A percentile compares a stretch with the other conserved stretches of the same genome.
Evolutionary conservation across 53 echinoderm and acorn worm genomes (phyloP).

Genomic region (Patiria pectinifera): DNA sequence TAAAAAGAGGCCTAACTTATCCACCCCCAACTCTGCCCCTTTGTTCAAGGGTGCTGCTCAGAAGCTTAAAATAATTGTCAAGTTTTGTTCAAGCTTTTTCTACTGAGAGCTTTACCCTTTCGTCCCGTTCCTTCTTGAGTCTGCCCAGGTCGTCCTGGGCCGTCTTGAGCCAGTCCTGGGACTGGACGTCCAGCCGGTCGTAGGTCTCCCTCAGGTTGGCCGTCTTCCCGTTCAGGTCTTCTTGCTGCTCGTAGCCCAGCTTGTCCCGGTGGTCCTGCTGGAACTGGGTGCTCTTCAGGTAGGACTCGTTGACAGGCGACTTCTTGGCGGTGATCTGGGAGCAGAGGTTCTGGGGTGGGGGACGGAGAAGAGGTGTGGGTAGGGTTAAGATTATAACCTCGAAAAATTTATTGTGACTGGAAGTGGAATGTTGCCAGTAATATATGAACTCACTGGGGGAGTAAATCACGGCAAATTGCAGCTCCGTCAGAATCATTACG

Average conservation of each 20-base stretch:
- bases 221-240: slow-evolving; percentile 74
- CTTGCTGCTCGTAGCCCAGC: slow-evolving; percentile 81
- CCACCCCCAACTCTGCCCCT: neutral
- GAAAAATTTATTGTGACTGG: too few relatives aligned
- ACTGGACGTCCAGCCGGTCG: slow-evolving; percentile 72
- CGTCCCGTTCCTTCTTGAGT: slow-evolving; percentile 82
- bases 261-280: slow-evolving; percentile 87
- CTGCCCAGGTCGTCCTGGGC: slow-evolving; percentile 78
- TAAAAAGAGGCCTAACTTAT: too few relatives aligned
- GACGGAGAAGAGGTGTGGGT: neutral
- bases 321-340: slow-evolving; percentile 81
- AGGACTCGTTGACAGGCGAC: slow-evolving; percentile 85
- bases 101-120: slow-evolving; percentile 68
- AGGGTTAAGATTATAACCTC: too few relatives aligned
- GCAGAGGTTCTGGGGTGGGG: slow-evolving; percentile 66
- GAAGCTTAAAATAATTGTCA: too few relatives aligned
- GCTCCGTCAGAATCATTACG: too few relatives aligned
- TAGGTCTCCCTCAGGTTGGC: slow-evolving; percentile 77
- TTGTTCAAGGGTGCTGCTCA: neutral
- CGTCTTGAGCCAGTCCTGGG: slow-evolving; percentile 74
- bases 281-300: slow-evolving; percentile 90
- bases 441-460: too few relatives aligned
- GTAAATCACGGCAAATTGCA: too few relatives aligned
- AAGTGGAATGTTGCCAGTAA: too few relatives aligned
- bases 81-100: neutral